These are phyloP conservation scores for Pluvialis apricaria DNA, from an alignment of 2,113 vertebrate genomes.

Conservation along the genomic window DNA sequence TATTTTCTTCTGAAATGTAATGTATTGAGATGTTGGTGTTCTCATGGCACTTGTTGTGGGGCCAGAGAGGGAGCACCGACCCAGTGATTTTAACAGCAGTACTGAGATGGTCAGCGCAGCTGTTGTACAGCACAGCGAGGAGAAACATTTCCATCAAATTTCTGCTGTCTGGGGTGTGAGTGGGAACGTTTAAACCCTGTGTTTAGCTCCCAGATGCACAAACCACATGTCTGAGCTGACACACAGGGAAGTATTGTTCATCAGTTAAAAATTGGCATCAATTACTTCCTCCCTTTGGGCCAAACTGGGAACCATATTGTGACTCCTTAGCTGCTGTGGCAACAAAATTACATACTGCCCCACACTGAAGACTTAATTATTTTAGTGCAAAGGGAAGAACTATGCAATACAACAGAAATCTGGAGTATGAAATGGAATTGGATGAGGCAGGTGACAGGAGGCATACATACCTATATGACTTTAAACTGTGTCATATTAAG, in stretches of 20 bases:
- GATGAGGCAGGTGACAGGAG: not conserved
- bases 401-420: not conserved
- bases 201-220: slow-evolving; percentile 41
- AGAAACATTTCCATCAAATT: not conserved
- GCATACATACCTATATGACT: not conserved
- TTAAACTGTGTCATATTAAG: not conserved
- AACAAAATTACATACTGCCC: not conserved
- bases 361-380: not conserved
- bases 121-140: not conserved
- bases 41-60: not conserved
- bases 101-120: not conserved
- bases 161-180: not conserved
- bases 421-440: not conserved
- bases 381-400: not conserved
- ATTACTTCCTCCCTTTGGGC: slow-evolving; percentile 35
- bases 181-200: slow-evolving; percentile 20
- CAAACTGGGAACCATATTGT: not conserved
- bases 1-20: not conserved
- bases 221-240: slow-evolving; percentile 60
- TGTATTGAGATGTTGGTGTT: not conserved
- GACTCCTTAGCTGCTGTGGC: not conserved
- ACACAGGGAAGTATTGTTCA: slow-evolving; percentile 60
- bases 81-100: not conserved
- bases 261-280: slow-evolving; percentile 42
- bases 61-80: fast-evolving